phyloP scores from a whole-genome alignment of 1,140 invertebrate genomes.

The Latrodectus geometricus region DNA sequence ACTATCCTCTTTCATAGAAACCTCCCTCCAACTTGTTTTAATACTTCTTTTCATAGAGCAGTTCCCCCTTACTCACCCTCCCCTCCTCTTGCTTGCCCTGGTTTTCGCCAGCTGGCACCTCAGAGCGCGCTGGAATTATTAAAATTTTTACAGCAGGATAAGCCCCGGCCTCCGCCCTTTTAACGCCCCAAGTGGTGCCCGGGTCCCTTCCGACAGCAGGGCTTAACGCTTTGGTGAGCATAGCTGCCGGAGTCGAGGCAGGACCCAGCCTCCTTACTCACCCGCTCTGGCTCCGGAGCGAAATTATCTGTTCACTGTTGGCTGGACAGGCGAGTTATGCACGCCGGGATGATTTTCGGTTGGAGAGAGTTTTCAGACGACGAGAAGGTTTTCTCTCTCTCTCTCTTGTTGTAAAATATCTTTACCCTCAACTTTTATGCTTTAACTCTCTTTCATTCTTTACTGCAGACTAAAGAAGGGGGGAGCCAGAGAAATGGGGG shows the following conservation, averaged over 20 bases:
- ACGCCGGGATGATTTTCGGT: conserved; percentile 31
- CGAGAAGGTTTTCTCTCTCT: conserved; percentile 17
- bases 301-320: conserved; percentile 48
- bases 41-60: conserved; percentile 39
- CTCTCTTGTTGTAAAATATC: conserved; percentile 37
- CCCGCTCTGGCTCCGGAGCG: not conserved
- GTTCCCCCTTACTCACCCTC: not conserved
- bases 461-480: too few species aligned
- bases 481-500: too few species aligned
- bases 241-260: not conserved
- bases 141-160: conserved; percentile 56
- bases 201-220: conserved; percentile 36
- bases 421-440: conserved; percentile 23
- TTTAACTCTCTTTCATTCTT: conserved; percentile 1
- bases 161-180: conserved; percentile 43
- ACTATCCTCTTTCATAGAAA: conserved; percentile 6
- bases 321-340: conserved; percentile 43
- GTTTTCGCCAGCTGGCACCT: conserved; percentile 24
- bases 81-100: conserved; percentile 1
- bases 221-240: conserved; percentile 43
- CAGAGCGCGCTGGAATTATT: conserved; percentile 37
- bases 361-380: conserved; percentile 4
- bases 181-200: conserved; percentile 49
- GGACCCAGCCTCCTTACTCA: not conserved
- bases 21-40: conserved; percentile 16